phyloP scores from a whole-genome alignment of 2,113 vertebrate species.

The Oriolus oriolus region DNA sequence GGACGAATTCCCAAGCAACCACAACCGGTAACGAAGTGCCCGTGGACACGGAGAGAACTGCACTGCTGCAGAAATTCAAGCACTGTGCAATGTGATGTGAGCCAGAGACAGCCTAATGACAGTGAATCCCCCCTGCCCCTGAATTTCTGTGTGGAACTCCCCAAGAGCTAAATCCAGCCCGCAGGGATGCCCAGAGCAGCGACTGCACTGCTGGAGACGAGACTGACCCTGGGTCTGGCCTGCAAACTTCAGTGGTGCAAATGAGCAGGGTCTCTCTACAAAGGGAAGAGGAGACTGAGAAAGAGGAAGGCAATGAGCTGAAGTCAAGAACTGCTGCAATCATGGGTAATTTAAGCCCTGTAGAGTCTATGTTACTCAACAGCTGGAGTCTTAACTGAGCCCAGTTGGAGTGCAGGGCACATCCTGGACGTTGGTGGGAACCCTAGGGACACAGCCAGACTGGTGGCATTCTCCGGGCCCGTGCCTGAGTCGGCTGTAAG shows the following conservation, averaged over 20 bases:
- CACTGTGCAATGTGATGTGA: background rate
- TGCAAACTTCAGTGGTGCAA: background rate
- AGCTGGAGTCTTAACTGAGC: background rate
- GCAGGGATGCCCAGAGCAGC: background rate
- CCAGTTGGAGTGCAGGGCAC: background rate
- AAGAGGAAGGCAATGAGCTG: background rate
- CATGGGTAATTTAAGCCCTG: background rate
- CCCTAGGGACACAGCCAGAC: background rate
- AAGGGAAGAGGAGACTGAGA: background rate
- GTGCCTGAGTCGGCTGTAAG: rapidly evolving
- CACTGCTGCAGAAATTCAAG: background rate
- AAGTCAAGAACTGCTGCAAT: background rate
- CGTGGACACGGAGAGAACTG: background rate
- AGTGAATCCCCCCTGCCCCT: background rate
- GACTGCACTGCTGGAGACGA: rapidly evolving
- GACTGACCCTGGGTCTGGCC: background rate
- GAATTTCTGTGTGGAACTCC: background rate
- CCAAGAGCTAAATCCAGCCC: background rate
- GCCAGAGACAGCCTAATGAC: background rate
- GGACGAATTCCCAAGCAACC: background rate
- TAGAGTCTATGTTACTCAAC: background rate
- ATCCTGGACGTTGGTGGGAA: background rate
- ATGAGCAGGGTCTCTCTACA: background rate
- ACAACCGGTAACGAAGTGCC: rapidly evolving
- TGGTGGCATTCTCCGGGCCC: background rate